These are phyloP conservation scores for Orchesella cincta DNA, from an alignment of 1,140 invertebrate species.

Conservation along the genomic window DNA sequence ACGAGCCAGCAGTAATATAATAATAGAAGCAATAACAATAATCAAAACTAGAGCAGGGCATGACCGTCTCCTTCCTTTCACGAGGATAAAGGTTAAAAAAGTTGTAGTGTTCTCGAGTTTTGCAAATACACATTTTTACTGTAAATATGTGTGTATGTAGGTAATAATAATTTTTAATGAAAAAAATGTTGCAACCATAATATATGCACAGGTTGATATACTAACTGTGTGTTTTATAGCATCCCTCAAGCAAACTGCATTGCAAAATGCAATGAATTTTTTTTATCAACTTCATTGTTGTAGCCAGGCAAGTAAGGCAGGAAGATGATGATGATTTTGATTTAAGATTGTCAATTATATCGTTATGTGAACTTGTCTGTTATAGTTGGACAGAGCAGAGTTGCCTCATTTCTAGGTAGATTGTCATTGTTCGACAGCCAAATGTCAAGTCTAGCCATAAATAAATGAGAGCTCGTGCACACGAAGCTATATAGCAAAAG, in stretches of 20 bases:
- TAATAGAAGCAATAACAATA: background rate
- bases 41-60: conserved; percentile 21
- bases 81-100: background rate
- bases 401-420: background rate
- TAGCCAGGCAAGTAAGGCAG: background rate
- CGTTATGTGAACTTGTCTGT: background rate
- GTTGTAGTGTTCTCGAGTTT: background rate
- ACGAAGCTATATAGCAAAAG: background rate
- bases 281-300: background rate
- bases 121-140: background rate
- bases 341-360: background rate
- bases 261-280: background rate
- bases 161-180: background rate
- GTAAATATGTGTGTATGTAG: background rate
- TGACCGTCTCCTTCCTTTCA: conserved; percentile 28
- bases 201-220: background rate
- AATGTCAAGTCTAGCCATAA: background rate
- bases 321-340: background rate
- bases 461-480: background rate
- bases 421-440: too few species aligned
- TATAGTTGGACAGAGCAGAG: background rate
- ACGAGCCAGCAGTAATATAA: background rate
- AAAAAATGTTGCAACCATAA: too few species aligned
- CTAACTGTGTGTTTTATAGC: background rate
- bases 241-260: too few species aligned